These are phyloP conservation scores for Notamacropus eugenii DNA, from an alignment of 2,797 vertebrate genomes.

Conservation along the genomic window DNA sequence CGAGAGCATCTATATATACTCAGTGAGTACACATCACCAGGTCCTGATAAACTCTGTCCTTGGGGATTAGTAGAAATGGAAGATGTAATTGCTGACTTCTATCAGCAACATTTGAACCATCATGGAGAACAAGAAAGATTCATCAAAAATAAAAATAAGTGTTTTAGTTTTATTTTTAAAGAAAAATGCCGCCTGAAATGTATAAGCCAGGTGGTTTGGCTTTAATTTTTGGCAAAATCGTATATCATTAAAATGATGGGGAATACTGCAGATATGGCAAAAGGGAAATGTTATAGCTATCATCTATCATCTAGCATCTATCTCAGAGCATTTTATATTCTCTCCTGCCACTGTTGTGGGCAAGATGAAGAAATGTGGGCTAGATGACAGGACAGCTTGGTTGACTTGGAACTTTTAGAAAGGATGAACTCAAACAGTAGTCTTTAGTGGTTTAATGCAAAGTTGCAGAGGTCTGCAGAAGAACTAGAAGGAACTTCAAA, in stretches of 20 bases:
- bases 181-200: not conserved
- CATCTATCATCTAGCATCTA: not conserved
- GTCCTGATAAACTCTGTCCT: not conserved
- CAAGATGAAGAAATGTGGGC: no score
- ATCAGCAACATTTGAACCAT: not conserved
- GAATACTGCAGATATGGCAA: not conserved
- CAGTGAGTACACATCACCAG: not conserved
- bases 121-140: not conserved
- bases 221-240: not conserved
- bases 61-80: not conserved
- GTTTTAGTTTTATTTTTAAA: not conserved
- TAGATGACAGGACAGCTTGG: no score
- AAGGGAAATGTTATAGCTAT: not conserved
- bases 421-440: no score
- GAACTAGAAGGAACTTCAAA: no score
- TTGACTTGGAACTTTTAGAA: no score
- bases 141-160: not conserved
- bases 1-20: not conserved
- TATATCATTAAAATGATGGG: not conserved
- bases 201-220: not conserved
- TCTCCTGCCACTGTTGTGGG: not conserved
- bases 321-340: not conserved
- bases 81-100: not conserved
- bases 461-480: no score
- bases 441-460: no score